Percentiles rank a stretch among this genome's conserved stretches.
phyloP scores from a whole-genome alignment of 2,113 vertebrate genomes.

The Centropus bengalensis region DNA sequence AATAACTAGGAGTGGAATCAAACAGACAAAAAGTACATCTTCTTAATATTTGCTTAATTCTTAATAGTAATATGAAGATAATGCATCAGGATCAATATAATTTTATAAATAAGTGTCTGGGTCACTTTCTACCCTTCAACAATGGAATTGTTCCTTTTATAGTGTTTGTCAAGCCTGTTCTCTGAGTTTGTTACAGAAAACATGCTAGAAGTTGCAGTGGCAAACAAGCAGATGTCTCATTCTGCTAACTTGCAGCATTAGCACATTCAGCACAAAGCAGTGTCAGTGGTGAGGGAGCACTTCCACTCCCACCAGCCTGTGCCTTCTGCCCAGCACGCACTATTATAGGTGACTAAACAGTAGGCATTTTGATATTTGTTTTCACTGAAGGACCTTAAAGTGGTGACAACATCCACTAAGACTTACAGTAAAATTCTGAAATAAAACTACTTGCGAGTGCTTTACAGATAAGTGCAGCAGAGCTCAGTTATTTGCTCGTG shows the following conservation, averaged over 20 bases:
- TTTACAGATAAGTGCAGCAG: neutral
- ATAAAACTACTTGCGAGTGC: neutral
- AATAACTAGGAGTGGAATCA: neutral
- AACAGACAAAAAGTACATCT: neutral
- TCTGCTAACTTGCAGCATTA: neutral
- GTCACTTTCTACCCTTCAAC: neutral
- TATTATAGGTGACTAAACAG: neutral
- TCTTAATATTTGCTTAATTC: neutral
- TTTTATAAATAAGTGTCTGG: neutral
- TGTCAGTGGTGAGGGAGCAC: neutral
- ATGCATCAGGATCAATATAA: neutral
- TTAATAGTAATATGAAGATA: neutral
- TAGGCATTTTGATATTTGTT: neutral
- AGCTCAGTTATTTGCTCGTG: neutral
- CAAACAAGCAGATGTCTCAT: neutral
- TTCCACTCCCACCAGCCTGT: neutral
- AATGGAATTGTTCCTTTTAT: neutral
- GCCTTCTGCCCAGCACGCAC: neutral
- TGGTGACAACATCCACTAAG: neutral
- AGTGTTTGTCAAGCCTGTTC: neutral
- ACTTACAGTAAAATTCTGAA: neutral
- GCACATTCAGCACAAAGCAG: neutral
- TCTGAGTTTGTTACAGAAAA: neutral
- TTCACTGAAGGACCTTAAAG: conserved; percentile 1
- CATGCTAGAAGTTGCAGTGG: neutral